Base-by-base conservation (phyloP, 2,113 vertebrate genomes). In the Heterotilapia buettikoferi region DNA sequence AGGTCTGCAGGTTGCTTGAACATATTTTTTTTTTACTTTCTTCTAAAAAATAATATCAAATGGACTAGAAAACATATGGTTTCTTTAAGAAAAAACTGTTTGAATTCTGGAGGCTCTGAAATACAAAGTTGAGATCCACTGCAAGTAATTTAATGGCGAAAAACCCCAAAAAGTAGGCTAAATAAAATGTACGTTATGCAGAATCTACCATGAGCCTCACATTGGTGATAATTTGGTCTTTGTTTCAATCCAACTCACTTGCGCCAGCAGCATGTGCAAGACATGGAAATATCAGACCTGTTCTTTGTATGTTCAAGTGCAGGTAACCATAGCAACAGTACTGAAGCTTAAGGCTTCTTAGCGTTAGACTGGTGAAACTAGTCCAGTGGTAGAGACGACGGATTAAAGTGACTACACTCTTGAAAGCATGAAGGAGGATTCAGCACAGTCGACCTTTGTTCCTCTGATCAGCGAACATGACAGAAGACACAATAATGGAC, bases 301-400 rank as follows among this genome's bases (percentile, higher is more conserved):
- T 52, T 82, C 29, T 24, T 8, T 3, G 7, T 38, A 56, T 83
- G 40, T 79, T 82, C 12, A 84, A 90, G 24, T 45, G 66, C 31
- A 71, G 76, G 84, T 86, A 80, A 80, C 88, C 84, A 86, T 88
- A 54, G 88, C 56, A 90, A 84, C 91, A 82, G 66, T 5, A 73
- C 40, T 38, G 84, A 92, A 52, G 88, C 86, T 84, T 38, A 81
- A 68, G 63, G 56, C 76, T 40, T 29, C n/a, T 47, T 78, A 31
- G 71, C 16, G 2, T 78, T 78, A 78, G 43, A 78, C 24, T 19
- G 26, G 16, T 5, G 71, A 78, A n/a, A 50, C 38, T 10, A 71
- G 86, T 33, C 29, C 24, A 5, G 38, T 47, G 14, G 4, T 52
- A 24, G 43, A 50, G 31, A 19, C 24, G 40, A 6, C 3, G 8